Conservation (phyloP, 2,797 vertebrate species). For the Staurois parvus region DNA sequence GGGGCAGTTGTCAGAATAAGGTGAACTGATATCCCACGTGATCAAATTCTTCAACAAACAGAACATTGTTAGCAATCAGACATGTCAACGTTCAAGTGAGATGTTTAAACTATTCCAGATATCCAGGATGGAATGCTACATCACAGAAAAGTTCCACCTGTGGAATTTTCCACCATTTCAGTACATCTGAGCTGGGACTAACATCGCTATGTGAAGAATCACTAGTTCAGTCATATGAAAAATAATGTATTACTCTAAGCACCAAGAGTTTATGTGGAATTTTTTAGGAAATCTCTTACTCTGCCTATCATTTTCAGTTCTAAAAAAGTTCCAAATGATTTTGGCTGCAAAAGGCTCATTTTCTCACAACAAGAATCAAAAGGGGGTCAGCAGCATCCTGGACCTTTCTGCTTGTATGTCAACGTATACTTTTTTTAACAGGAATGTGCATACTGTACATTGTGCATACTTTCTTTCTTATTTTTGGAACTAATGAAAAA, state of each 20-base stretch:
- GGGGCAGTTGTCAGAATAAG: too few relatives aligned
- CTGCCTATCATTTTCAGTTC: too few relatives aligned
- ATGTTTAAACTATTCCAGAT: constrained; percentile 17
- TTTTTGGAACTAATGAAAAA: too few relatives aligned
- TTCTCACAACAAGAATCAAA: too few relatives aligned
- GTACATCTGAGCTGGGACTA: background rate
- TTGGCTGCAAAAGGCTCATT: too few relatives aligned
- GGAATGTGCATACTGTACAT: too few relatives aligned
- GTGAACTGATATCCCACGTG: background rate
- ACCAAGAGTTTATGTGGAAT: background rate
- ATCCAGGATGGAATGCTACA: constrained; percentile 9
- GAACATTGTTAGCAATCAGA: background rate
- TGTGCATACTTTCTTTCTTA: too few relatives aligned
- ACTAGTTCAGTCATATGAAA: background rate
- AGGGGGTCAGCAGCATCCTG: too few relatives aligned
- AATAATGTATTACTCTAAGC: background rate
- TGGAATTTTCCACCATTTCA: constrained; percentile 28
- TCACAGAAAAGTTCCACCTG: constrained; percentile 4
- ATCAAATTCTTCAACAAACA: constrained; percentile 9
- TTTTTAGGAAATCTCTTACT: background rate
- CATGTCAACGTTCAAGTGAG: background rate
- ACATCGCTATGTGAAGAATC: background rate
- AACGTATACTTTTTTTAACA: too few relatives aligned
- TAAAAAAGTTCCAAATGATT: too few relatives aligned
- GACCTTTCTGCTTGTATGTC: too few relatives aligned